A percentile compares a stretch with the other conserved stretches of the same genome.
These are phyloP conservation scores for Pelusios castaneus DNA, from an alignment of 2,113 vertebrate genomes.

Conservation along the genomic window DNA sequence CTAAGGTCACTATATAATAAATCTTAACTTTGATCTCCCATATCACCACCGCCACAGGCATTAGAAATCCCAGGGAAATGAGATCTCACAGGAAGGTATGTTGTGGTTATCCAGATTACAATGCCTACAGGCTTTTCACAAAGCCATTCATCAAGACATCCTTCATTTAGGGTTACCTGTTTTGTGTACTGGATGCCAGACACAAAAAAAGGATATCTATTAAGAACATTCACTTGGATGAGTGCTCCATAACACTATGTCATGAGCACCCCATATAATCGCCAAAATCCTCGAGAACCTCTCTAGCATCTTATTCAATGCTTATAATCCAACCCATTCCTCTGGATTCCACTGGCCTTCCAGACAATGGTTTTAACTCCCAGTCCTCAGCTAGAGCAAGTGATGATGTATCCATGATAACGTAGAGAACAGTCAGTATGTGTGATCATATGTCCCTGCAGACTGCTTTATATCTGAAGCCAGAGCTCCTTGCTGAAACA, in stretches of 20 bases:
- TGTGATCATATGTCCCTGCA: constrained; percentile 72
- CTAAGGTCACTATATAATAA: constrained; percentile 19
- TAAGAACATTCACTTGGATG: background rate
- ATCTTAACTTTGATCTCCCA: background rate
- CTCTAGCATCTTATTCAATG: background rate
- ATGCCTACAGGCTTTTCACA: background rate
- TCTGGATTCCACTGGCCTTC: constrained; percentile 45
- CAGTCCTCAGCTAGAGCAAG: constrained; percentile 61
- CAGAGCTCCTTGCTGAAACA: constrained; percentile 67
- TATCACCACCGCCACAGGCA: background rate
- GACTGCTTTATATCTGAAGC: constrained; percentile 72
- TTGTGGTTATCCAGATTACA: background rate
- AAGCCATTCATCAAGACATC: background rate
- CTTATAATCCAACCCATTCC: background rate
- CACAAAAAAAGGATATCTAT: background rate
- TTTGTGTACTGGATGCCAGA: background rate
- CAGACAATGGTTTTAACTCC: constrained; percentile 55
- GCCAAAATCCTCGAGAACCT: background rate
- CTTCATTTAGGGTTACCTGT: background rate
- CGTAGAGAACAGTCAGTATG: constrained; percentile 69
- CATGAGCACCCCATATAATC: background rate
- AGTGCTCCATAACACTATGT: background rate
- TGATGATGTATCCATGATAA: constrained; percentile 71
- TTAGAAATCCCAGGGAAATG: background rate
- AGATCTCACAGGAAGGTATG: background rate